Percentiles rank a stretch among this genome's conserved stretches.
Conservation (phyloP, 2,888 invertebrate genomes). For the Napeogenes sylphis region DNA sequence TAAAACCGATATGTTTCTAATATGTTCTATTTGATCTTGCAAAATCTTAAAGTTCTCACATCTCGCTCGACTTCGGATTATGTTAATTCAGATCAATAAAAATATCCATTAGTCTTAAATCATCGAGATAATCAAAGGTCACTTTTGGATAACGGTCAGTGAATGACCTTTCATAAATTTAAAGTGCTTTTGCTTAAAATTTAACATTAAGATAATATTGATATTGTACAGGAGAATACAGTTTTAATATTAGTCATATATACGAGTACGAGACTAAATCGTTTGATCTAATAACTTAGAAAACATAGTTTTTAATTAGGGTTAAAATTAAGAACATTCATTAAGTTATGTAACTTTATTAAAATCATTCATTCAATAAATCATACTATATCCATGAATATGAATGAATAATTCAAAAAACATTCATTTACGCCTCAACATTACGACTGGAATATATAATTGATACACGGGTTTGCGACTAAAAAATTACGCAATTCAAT, state of each 20-base stretch:
- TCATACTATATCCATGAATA: not conserved
- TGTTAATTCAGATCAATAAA: constrained; percentile 37
- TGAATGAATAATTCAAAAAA: constrained; percentile 5
- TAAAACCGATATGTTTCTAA: not conserved
- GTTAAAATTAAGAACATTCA: not conserved
- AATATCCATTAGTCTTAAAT: constrained; percentile 44
- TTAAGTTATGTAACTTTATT: not conserved
- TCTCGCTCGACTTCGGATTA: constrained; percentile 35
- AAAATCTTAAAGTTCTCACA: not conserved
- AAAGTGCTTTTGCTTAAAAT: constrained; percentile 26
- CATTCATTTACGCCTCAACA: constrained; percentile 3
- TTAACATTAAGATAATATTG: not conserved
- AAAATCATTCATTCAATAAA: constrained; percentile 6
- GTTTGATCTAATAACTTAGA: not conserved
- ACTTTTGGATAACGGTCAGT: constrained; percentile 31
- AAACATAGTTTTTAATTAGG: not conserved
- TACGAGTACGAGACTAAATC: not conserved
- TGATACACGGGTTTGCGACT: not conserved
- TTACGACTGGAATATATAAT: constrained; percentile 2
- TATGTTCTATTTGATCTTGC: not conserved
- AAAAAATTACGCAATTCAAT: not conserved
- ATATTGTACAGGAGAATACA: too few species aligned
- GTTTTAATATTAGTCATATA: too few species aligned
- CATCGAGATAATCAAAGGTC: constrained; percentile 58
- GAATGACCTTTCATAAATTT: constrained; percentile 33